These are phyloP conservation scores for Drosophila pandora DNA, from an alignment of 1,140 invertebrate species.

Conservation along the genomic window DNA sequence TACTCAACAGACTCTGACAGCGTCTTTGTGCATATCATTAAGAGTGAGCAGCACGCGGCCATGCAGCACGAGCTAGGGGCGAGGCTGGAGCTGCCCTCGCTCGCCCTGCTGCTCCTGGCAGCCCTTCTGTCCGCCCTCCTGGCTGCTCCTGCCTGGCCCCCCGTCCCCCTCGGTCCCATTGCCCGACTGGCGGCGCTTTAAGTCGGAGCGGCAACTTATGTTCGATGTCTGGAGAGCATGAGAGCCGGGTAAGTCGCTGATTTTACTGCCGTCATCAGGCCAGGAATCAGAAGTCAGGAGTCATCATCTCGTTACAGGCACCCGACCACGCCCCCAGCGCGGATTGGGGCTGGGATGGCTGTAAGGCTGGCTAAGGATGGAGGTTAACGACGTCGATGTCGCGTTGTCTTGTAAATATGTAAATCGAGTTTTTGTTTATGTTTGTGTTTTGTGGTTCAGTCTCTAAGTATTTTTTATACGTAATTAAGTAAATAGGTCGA, in stretches of 20 bases:
- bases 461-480: constrained; percentile 83
- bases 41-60: constrained; percentile 87
- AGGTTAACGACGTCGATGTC: constrained; percentile 46
- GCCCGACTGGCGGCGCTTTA: constrained; percentile 8
- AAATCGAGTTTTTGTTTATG: constrained; percentile 68
- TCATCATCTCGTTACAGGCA: constrained; percentile 45
- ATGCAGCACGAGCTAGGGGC: constrained; percentile 85
- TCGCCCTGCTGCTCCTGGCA: constrained; percentile 58
- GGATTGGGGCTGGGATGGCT: constrained; percentile 3
- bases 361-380: not conserved
- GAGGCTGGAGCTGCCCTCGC: constrained; percentile 58
- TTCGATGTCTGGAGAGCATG: constrained; percentile 57
- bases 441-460: constrained; percentile 50
- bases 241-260: constrained; percentile 46
- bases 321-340: constrained; percentile 16
- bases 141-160: not conserved
- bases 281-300: constrained; percentile 12
- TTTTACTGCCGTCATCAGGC: constrained; percentile 57
- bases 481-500: constrained; percentile 68
- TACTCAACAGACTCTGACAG: constrained; percentile 84
- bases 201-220: constrained; percentile 60
- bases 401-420: constrained; percentile 68
- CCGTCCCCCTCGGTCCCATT: constrained; percentile 20
- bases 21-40: constrained; percentile 85
- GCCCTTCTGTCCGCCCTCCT: constrained; percentile 37